Base-by-base conservation (phyloP, 2,797 vertebrate species). In the Bovichtus diacanthus region DNA sequence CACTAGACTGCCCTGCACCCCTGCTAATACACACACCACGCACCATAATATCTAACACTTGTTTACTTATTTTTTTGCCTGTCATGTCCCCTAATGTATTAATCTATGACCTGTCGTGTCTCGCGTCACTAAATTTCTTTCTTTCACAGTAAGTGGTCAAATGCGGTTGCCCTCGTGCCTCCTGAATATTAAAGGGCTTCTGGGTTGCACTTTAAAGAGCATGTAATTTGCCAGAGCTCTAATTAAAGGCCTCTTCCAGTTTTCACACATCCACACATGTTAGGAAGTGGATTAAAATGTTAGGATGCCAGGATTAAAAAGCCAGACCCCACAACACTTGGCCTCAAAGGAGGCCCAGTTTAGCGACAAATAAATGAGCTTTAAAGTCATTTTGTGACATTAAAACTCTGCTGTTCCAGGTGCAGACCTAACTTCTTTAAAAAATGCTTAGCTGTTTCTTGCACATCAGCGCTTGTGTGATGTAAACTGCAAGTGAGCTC, bases 251-350 rank as follows among this genome's bases (percentile, higher is more conserved):
- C 62, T 85, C 72, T 75, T 31, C 74, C 65, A 67, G 68, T 77
- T 88, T 89, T 83, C 74, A 81, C 87, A 90, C 87, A 73, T 87
- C 43, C 66, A 74, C 80, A 76, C 66, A 70, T 76, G 88, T 75
- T 13, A 31, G 59, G 61, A 70, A 73, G 80, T 51, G 67, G 81
- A 88, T 78, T 82, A 46, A 72, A 85, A 71, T 53, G 41, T 70
- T 29, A 27, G 64, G 62, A 81, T 74, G 39, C 50, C 66, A 21
- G 60, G 58, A 79, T 80, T 77, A 80, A 78, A 74, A 83, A 46
- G 27, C 51, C 9, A 50, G 50, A 82, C 61, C 75, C 66, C 46
- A 49, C 70, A 78, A 65, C 64, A 7, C 53, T 73, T 75, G 74
- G 76, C 78, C 82, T 80, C 2, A 13, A 47, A 43, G 38, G 46